Conservation (phyloP, 2,113 vertebrate genomes). For the Actenoides lindsayi region DNA sequence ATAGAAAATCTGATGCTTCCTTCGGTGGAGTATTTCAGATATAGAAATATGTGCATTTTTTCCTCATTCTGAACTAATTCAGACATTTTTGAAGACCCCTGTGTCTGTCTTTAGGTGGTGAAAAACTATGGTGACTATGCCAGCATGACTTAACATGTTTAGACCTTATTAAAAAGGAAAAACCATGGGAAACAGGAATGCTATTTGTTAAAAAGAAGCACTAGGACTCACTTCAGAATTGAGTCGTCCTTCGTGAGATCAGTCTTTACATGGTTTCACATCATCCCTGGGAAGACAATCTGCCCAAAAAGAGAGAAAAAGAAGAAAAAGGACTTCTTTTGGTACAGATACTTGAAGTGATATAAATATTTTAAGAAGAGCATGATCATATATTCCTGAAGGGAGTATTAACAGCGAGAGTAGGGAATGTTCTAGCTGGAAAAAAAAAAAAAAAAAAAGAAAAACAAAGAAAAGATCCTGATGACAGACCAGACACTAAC, state of each 20-base stretch:
- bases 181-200: background rate
- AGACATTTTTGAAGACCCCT: background rate
- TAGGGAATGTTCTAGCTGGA: background rate
- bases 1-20: background rate
- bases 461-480: background rate
- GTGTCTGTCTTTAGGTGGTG: background rate
- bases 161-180: background rate
- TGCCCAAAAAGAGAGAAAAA: background rate
- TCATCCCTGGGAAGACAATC: background rate
- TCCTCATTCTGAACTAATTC: background rate
- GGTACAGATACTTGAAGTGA: background rate
- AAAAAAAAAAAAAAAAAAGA: background rate
- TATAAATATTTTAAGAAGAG: background rate
- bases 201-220: background rate
- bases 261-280: background rate
- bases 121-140: background rate
- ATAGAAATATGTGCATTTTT: background rate
- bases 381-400: background rate
- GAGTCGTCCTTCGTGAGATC: background rate
- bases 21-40: background rate
- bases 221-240: background rate
- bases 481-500: background rate
- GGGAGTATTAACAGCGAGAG: background rate
- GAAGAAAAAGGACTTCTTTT: background rate
- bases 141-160: background rate